These are phyloP conservation scores for Spisula subtruncata DNA, from an alignment of 2,888 invertebrate species.

Conservation along the genomic window DNA sequence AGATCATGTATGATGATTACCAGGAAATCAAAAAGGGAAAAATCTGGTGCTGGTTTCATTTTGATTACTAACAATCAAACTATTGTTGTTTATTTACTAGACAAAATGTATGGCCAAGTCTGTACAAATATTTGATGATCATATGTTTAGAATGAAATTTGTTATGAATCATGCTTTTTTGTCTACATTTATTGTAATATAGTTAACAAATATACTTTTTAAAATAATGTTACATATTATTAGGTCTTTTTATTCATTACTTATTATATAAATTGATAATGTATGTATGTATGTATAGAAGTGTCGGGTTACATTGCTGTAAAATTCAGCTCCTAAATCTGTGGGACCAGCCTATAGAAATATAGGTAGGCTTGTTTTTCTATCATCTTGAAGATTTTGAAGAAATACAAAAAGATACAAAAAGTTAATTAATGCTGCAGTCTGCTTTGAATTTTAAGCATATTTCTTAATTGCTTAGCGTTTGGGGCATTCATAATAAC, in stretches of 20 bases:
- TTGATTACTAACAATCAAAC: neutral
- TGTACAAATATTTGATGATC: no score
- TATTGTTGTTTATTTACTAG: neutral
- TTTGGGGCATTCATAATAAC: neutral
- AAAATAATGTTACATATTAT: neutral
- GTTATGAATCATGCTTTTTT: neutral
- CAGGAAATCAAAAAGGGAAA: neutral
- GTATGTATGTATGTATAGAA: neutral
- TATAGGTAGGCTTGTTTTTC: neutral
- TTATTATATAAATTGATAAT: neutral
- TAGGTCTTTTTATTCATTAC: neutral
- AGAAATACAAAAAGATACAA: neutral
- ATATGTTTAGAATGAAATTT: neutral
- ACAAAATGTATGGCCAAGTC: no score
- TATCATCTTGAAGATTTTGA: neutral
- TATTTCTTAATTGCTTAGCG: neutral
- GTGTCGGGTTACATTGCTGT: neutral
- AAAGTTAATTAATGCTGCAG: neutral
- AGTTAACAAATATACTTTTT: conserved; percentile 7
- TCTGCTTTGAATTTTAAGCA: neutral
- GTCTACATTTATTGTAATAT: conserved; percentile 14
- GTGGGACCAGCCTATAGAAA: neutral
- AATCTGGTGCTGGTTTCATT: neutral
- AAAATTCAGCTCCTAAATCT: neutral
- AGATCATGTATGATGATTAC: neutral